A percentile compares a stretch with the other conserved stretches of the same genome.
Conservation (phyloP, 1,140 invertebrate species). For the Ceratosolen fusciceps region DNA sequence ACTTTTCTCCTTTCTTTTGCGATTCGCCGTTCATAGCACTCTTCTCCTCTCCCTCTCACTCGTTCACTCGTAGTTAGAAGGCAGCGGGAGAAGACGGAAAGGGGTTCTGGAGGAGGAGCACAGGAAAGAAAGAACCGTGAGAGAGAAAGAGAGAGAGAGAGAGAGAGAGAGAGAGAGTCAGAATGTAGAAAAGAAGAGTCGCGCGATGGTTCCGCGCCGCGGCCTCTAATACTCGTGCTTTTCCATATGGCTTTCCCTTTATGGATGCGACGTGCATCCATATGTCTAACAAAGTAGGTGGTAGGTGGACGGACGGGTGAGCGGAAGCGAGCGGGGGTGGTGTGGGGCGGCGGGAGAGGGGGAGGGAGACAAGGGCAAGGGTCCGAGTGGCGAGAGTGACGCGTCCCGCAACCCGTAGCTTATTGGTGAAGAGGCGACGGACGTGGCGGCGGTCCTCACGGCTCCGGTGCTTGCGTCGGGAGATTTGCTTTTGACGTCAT, state of each 20-base stretch:
- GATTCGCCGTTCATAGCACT: slow-evolving; percentile 61
- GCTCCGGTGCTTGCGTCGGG: too few relatives aligned
- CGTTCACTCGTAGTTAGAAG: not conserved
- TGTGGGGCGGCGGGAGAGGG: too few relatives aligned
- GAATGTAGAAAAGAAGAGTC: slow-evolving; percentile 22
- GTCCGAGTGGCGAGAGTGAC: not conserved
- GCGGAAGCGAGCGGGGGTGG: not conserved
- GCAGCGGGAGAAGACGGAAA: slow-evolving; percentile 27
- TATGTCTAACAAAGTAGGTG: not conserved
- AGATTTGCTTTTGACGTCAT: slow-evolving; percentile 30
- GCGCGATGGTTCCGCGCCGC: slow-evolving; percentile 6
- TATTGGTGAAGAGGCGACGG: too few relatives aligned
- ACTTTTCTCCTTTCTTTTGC: slow-evolving; percentile 61
- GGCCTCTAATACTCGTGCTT: not conserved
- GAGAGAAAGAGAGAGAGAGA: not conserved
- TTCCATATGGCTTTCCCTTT: too few relatives aligned
- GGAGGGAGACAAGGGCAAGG: not conserved
- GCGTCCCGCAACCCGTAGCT: too few relatives aligned
- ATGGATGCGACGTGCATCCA: too few relatives aligned
- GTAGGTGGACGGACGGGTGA: not conserved
- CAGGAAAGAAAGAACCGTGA: slow-evolving; percentile 5
- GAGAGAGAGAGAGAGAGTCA: not conserved
- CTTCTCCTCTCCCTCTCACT: not conserved
- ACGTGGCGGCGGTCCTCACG: not conserved
- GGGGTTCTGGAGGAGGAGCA: not conserved